Conservation (phyloP, 2,113 vertebrate genomes). For the Coryphaenoides rupestris region DNA sequence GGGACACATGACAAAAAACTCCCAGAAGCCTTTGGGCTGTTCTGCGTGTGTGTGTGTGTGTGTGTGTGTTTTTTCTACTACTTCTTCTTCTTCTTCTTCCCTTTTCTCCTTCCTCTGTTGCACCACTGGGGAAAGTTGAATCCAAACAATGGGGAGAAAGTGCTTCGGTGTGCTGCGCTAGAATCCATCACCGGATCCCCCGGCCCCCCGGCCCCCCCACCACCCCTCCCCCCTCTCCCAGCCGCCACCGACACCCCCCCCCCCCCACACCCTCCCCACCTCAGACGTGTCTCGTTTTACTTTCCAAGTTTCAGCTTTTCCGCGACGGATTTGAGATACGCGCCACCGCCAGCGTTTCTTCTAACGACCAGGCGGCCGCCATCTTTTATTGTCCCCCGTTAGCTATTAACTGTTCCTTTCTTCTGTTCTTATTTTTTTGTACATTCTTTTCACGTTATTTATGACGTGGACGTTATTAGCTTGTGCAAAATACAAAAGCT, state of each 20-base stretch:
- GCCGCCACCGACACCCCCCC: no score
- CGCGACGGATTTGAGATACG: constrained; percentile 59
- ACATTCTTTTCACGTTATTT: no score
- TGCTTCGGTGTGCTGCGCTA: constrained; percentile 43
- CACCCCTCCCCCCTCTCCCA: constrained; percentile 4
- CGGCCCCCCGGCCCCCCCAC: no score
- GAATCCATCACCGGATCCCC: constrained; percentile 62
- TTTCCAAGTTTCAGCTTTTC: constrained; percentile 58
- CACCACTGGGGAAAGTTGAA: constrained; percentile 71
- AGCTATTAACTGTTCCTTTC: constrained; percentile 43
- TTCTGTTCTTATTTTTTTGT: no score
- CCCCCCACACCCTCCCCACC: constrained; percentile 26
- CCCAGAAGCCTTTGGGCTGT: constrained; percentile 76
- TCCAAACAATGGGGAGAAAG: constrained; percentile 75
- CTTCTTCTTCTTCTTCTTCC: constrained; percentile 29
- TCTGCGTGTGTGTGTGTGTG: constrained; percentile 28
- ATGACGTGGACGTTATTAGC: no score
- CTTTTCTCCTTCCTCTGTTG: constrained; percentile 61
- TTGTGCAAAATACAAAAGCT: no score
- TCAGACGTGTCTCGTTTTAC: constrained; percentile 64
- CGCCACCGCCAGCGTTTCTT: constrained; percentile 38
- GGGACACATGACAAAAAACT: constrained; percentile 79
- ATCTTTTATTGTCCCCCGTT: constrained; percentile 44
- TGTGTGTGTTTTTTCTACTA: no score
- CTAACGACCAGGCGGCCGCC: constrained; percentile 30